Base-by-base conservation (phyloP, 2,113 vertebrate genomes). In the Chloropsis hardwickii region DNA sequence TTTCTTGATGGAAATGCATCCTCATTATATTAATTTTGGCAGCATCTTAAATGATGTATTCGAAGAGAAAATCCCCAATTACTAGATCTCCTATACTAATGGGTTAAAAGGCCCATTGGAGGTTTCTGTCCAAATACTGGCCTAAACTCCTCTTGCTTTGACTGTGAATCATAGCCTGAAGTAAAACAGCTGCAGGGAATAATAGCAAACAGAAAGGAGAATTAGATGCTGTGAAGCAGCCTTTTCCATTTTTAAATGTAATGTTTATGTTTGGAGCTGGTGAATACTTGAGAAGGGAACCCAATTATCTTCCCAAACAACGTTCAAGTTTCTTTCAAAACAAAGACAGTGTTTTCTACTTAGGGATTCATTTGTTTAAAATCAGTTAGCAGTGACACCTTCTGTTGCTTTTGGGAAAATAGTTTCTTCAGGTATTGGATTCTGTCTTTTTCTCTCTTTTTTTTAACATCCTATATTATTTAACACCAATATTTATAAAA, bases 331-430 rank as follows among this genome's bases (percentile, higher is more conserved):
- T 76, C 66, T 95, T 90, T 80, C 50, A 64, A 95, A 88, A 91
- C 87, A 97, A 96, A 90, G 83, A 57, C 69, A 72, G 14, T 35
- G 25, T 91, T 90, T 92, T 91, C 74, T 42, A 25, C 78, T 90
- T 79, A 45, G 0, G 39, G 53, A 81, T 86, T 90, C 76, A 83
- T 90, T 95, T 91, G 85, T 89, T 97, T 91, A 85, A 96, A 83
- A 85, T 80, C 93, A 94, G 87, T 95, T 95, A 95, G 96, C 74
- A 96, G 96, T 97, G 94, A 97, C 95, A 94, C 95, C 94, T 97
- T 96, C 95, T 97, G 97, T 97, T 96, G 90, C 94, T 91, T 96
- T 97, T 71, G 81, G 81, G 94, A 81, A 96, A 96, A 92, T 10
- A 88, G 48, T 86, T 94, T 95, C 25, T 79, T 37, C 76, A 96